Evolutionary conservation across 2,797 vertebrate genomes (phyloP).

Genomic region (Hemitrygon akajei): DNA sequence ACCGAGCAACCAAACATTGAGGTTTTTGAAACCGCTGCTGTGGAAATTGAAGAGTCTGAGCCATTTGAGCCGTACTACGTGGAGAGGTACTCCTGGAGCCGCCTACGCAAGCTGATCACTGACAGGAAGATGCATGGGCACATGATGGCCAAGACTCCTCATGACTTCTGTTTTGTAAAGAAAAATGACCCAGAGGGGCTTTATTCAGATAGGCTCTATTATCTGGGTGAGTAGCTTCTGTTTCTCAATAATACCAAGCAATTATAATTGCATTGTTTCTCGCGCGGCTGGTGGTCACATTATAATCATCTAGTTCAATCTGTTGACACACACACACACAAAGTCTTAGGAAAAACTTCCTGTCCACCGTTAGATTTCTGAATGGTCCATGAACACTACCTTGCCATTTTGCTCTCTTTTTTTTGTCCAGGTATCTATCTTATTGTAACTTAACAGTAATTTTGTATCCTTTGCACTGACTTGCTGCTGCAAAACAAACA

Average conservation of each 20-base stretch:
- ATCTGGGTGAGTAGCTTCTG: conserved; percentile 57
- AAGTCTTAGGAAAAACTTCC: too few species aligned
- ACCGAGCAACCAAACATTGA: conserved; percentile 66
- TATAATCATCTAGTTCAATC: not conserved
- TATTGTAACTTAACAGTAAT: too few species aligned
- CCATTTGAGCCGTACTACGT: conserved; percentile 65
- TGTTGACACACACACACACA: not conserved
- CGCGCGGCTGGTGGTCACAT: not conserved
- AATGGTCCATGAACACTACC: too few species aligned
- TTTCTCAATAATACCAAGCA: not conserved
- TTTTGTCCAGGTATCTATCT: too few species aligned
- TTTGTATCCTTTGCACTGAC: too few species aligned
- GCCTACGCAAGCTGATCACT: conserved; percentile 65
- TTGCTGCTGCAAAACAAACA: too few species aligned
- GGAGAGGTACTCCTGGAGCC: conserved; percentile 69
- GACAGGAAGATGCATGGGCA: conserved; percentile 68
- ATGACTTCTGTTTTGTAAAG: conserved; percentile 68
- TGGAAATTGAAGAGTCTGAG: conserved; percentile 49
- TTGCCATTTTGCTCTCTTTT: too few species aligned
- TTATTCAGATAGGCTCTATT: conserved; percentile 67
- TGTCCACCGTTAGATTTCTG: too few species aligned
- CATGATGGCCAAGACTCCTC: conserved; percentile 70
- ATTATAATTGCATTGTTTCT: not conserved
- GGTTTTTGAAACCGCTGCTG: conserved; percentile 59
- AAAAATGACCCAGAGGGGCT: conserved; percentile 64